A percentile compares a stretch with the other conserved stretches of the same genome.
These are phyloP conservation scores for Tenebrio molitor DNA, from an alignment of 1,140 invertebrate species.

Conservation along the genomic window DNA sequence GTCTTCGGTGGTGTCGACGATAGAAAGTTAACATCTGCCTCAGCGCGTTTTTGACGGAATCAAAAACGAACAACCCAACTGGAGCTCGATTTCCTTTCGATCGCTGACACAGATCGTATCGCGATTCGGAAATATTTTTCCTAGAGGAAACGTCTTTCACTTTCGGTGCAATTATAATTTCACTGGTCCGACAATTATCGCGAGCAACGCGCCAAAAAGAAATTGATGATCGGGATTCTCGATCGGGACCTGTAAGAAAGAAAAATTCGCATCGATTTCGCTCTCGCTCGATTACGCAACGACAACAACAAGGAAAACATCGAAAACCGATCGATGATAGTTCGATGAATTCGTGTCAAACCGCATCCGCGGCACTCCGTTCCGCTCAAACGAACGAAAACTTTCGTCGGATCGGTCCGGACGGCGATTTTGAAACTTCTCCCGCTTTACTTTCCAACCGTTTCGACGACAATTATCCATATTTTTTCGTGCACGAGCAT, in stretches of 20 bases:
- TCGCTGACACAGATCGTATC: conserved; percentile 7
- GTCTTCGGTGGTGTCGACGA: not conserved
- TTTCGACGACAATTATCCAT: conserved; percentile 15
- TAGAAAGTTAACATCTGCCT: conserved; percentile 20
- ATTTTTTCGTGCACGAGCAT: conserved; percentile 34
- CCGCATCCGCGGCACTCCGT: not conserved
- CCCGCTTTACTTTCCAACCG: conserved; percentile 4
- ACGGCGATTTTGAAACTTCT: not conserved
- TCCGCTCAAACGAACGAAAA: not conserved
- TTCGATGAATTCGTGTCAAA: conserved; percentile 4
- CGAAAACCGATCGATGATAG: not conserved
- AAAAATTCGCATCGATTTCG: not conserved
- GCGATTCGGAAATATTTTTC: not conserved
- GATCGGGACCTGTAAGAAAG: no score
- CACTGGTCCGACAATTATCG: no score
- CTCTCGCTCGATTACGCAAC: conserved; percentile 2
- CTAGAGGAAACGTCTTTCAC: not conserved
- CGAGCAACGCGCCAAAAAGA: no score
- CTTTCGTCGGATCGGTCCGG: conserved; percentile 4
- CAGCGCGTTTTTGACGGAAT: not conserved
- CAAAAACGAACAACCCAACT: not conserved
- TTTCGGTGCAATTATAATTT: conserved; percentile 17
- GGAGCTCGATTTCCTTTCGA: conserved; percentile 25
- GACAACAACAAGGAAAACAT: conserved; percentile 15
- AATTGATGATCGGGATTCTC: no score